Evolutionary conservation across 1,140 invertebrate species (phyloP), one percentile per base, ranked within the genome.

Genomic region (Caenorhabditis brenneri): DNA sequence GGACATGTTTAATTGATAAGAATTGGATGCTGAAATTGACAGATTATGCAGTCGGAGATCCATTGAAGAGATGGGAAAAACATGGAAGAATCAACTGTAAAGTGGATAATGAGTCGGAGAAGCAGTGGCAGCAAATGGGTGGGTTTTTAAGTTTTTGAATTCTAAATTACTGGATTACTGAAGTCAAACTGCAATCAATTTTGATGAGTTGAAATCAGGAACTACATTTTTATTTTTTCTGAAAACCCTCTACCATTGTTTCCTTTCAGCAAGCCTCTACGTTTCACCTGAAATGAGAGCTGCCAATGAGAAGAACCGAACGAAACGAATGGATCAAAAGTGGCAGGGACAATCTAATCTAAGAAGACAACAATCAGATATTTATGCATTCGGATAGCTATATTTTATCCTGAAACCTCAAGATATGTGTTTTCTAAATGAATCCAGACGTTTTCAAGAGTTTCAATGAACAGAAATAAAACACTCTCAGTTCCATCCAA

Each of bases 11-110:
- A n/a, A 91, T 90, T 82, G 89, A 90, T 53, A 84, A 90, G 31
- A 91, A 90, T 80, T 90, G 89, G 89, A 89, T 90, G 87, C 85
- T 90, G 6, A 90, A 90, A 82, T 83, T 90, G 49, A 91, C 89
- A 1, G 90, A 90, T 87, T 90, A 88, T 85, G 89, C 88, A 29
- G 48, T 58, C 42, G 24, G 46, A n/a, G 88, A 90, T 85, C 87
- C 87, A 33, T 46, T 90, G 24, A 85, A 90, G 80, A 36, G 86
- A 33, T 90, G 89, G 89, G 88, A 91, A 74, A 90, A 90, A 55
- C 84, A 85, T 48, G 89, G 89, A 39, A 60, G 53, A 22, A 89
- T 90, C 48, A 81, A 81, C 7, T 84, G 86, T 58, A 90, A 90
- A 49, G 88, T 89, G 24, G 87, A 82, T 12, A 86, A 89, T 24